These are phyloP conservation scores for Heterodera carotae DNA, from an alignment of 1,140 invertebrate species.

Conservation along the genomic window DNA sequence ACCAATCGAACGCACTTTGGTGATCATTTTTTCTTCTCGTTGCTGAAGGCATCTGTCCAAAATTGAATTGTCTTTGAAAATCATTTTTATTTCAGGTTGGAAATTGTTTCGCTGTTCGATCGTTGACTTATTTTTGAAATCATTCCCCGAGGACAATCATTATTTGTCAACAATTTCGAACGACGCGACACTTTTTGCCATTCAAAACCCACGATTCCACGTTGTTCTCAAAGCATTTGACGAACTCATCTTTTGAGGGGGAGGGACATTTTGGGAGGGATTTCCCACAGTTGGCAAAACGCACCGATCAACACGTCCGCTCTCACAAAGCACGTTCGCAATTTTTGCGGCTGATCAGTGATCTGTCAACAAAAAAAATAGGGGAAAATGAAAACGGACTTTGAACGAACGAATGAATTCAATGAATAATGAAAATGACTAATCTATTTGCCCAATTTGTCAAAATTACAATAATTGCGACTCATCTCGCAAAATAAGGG, in stretches of 20 bases:
- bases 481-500: too few relatives aligned
- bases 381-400: neutral
- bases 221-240: conserved; percentile 55
- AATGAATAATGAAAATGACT: too few relatives aligned
- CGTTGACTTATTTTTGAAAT: too few relatives aligned
- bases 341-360: conserved; percentile 43
- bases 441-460: conserved; percentile 15
- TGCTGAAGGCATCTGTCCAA: neutral
- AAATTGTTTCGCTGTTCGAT: too few relatives aligned
- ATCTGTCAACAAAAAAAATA: conserved; percentile 33
- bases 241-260: conserved; percentile 33
- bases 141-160: too few relatives aligned
- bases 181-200: neutral
- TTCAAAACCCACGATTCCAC: conserved; percentile 46
- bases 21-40: neutral
- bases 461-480: too few relatives aligned
- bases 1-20: neutral
- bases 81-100: too few relatives aligned
- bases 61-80: too few relatives aligned
- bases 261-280: neutral
- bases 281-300: neutral
- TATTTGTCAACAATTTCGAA: neutral
- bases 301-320: conserved; percentile 42
- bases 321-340: conserved; percentile 45
- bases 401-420: neutral